Percentiles rank a stretch among this genome's conserved stretches.
Evolutionary conservation across 1,140 invertebrate genomes (phyloP).

Genomic region (Drosophila lacteicornis): DNA sequence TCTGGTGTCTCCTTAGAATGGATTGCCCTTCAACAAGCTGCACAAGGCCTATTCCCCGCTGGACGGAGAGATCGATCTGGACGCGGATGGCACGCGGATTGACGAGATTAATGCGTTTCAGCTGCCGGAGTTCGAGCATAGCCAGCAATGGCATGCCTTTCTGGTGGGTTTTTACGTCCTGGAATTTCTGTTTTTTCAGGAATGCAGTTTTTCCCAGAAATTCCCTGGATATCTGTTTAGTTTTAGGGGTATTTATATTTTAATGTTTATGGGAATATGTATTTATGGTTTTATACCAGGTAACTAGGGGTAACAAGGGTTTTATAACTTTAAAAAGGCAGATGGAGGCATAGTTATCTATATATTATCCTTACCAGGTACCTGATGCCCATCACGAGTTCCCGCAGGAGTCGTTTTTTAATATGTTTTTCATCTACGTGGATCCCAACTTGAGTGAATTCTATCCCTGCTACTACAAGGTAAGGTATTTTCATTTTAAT

Average conservation of each 20-base stretch:
- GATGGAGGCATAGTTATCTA: neutral
- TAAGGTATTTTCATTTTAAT: constrained; percentile 10
- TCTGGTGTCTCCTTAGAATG: constrained; percentile 46
- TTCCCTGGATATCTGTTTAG: neutral
- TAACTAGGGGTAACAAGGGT: neutral
- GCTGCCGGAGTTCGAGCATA: constrained; percentile 48
- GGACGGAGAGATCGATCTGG: constrained; percentile 58
- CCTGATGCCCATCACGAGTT: constrained; percentile 54
- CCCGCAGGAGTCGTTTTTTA: constrained; percentile 58
- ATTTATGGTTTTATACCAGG: neutral
- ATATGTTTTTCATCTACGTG: constrained; percentile 60
- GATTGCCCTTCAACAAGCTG: constrained; percentile 61
- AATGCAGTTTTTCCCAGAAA: no score
- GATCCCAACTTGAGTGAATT: constrained; percentile 51
- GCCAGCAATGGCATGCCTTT: constrained; percentile 72
- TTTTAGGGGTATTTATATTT: neutral
- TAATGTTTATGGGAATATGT: neutral
- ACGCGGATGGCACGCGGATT: constrained; percentile 58
- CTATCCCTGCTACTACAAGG: constrained; percentile 81
- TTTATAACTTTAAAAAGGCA: neutral
- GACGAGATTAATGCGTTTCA: constrained; percentile 51
- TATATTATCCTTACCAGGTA: constrained; percentile 38
- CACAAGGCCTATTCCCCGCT: constrained; percentile 62
- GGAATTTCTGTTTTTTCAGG: neutral
- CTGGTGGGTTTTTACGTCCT: constrained; percentile 36